A percentile compares a stretch with the other conserved stretches of the same genome.
phyloP scores from a whole-genome alignment of 2,888 invertebrate species.

The Drosophila pseudotakahashii region DNA sequence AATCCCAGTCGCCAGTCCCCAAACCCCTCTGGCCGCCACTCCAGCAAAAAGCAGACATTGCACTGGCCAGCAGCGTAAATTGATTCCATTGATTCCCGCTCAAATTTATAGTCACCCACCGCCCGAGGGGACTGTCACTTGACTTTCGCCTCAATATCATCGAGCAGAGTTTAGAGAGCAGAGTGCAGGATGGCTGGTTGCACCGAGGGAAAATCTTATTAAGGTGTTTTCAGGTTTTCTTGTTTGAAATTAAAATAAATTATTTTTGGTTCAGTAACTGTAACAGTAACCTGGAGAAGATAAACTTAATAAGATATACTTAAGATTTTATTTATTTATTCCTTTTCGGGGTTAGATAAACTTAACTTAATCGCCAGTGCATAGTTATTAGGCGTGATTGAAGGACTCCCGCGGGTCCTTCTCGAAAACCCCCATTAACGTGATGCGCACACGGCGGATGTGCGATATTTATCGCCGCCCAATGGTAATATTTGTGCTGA shows the following conservation, averaged over 20 bases:
- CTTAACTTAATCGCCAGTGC: not conserved
- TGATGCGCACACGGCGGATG: conserved; percentile 5
- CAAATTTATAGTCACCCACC: conserved; percentile 48
- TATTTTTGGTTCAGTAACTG: not conserved
- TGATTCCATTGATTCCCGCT: conserved; percentile 68
- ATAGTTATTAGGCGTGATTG: conserved; percentile 2
- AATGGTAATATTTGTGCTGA: conserved; percentile 21
- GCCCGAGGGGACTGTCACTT: conserved; percentile 33
- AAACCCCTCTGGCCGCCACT: not conserved
- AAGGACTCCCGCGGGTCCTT: not conserved
- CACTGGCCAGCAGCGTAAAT: conserved; percentile 45
- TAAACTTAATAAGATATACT: too few species aligned
- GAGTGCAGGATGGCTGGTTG: not conserved
- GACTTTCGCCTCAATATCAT: conserved; percentile 27
- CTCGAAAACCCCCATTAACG: not conserved
- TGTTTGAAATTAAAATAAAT: not conserved
- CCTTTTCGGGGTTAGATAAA: too few species aligned
- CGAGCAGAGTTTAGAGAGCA: not conserved
- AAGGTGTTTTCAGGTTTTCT: not conserved
- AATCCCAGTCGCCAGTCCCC: conserved; percentile 4
- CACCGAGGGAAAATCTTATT: not conserved
- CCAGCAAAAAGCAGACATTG: conserved; percentile 8
- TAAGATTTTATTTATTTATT: too few species aligned
- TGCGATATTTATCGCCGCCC: conserved; percentile 14
- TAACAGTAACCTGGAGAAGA: too few species aligned